Conservation (phyloP, 2,113 vertebrate species). For the Gavialis gangeticus region DNA sequence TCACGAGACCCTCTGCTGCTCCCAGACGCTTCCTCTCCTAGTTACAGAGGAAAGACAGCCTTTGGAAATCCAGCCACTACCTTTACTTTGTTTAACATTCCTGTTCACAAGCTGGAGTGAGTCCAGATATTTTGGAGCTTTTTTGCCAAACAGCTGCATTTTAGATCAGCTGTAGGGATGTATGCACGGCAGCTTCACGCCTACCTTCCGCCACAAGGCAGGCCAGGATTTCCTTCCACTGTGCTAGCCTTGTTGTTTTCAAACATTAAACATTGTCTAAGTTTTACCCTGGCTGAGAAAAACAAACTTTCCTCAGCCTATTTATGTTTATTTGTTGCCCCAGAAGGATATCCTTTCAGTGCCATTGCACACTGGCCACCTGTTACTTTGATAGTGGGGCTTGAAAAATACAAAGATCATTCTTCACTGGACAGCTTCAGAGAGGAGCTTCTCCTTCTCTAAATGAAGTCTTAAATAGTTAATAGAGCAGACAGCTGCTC, state of each 20-base stretch:
- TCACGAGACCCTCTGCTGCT: background rate
- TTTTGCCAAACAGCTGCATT: slow-evolving; percentile 1
- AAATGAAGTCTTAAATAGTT: background rate
- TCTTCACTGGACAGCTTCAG: background rate
- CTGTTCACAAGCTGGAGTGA: slow-evolving; percentile 10
- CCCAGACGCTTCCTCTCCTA: slow-evolving; percentile 9
- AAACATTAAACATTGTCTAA: slow-evolving; percentile 34
- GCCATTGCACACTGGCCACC: slow-evolving; percentile 51
- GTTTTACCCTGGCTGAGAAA: slow-evolving; percentile 52
- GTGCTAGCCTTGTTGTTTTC: slow-evolving; percentile 15
- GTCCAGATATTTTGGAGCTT: slow-evolving; percentile 10
- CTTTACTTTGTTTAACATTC: slow-evolving; percentile 20
- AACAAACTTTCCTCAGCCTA: slow-evolving; percentile 65
- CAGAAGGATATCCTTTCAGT: slow-evolving; percentile 74
- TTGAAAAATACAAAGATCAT: background rate
- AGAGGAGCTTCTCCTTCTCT: background rate
- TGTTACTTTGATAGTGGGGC: background rate
- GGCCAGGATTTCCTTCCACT: slow-evolving; percentile 72
- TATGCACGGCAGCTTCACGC: background rate
- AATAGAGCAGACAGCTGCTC: background rate
- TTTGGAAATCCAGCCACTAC: slow-evolving; percentile 41
- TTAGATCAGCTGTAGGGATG: slow-evolving; percentile 65
- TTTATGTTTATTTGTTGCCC: slow-evolving; percentile 41
- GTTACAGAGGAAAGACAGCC: slow-evolving; percentile 25
- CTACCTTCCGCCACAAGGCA: slow-evolving; percentile 54